Evolutionary conservation across 2,888 invertebrate genomes (phyloP).

Genomic region (Pyrrhosoma nymphula): DNA sequence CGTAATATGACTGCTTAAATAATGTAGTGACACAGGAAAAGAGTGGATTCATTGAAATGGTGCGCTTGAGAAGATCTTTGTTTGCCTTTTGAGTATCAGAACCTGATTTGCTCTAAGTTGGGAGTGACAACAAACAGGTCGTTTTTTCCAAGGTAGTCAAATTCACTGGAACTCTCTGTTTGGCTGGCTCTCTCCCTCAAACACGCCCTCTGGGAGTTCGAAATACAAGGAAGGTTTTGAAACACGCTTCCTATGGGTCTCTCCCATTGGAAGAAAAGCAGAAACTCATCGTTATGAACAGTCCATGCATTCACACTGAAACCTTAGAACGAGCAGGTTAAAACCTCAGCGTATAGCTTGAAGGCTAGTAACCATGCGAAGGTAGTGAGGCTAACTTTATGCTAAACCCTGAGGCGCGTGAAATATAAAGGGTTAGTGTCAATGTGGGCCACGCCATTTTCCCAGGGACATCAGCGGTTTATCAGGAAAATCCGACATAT

Average conservation of each 20-base stretch:
- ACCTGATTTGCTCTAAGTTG: not conserved
- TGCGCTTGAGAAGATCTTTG: not conserved
- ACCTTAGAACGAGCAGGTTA: no score
- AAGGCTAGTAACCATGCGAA: no score
- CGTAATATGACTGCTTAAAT: not conserved
- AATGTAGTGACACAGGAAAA: not conserved
- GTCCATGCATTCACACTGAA: no score
- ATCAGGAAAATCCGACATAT: no score
- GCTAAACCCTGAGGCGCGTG: no score
- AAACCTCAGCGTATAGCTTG: no score
- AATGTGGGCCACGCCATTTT: no score
- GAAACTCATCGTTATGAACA: no score
- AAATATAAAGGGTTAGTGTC: no score
- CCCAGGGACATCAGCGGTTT: no score
- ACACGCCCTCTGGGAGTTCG: not conserved
- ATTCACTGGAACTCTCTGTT: not conserved
- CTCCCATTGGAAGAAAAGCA: no score
- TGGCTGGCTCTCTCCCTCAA: not conserved
- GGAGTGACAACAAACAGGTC: not conserved
- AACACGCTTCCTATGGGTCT: not conserved
- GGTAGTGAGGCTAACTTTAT: no score
- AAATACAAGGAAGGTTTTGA: not conserved
- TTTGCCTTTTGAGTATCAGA: not conserved
- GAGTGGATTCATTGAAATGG: not conserved
- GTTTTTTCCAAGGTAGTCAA: not conserved